Percentiles rank a stretch among this genome's conserved stretches.
phyloP scores from a whole-genome alignment of 2,113 vertebrate genomes.

The Danionella cerebrum region DNA sequence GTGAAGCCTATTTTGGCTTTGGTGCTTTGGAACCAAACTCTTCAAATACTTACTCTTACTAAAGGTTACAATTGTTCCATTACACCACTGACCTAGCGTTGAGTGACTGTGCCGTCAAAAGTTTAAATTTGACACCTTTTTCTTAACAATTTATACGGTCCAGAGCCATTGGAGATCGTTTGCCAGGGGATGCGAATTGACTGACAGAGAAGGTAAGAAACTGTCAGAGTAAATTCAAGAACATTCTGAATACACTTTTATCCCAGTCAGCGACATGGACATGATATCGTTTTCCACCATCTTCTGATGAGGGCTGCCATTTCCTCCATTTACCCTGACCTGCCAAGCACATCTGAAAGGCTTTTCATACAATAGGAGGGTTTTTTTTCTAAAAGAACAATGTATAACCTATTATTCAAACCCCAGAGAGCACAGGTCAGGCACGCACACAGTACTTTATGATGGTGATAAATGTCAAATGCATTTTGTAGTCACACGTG shows the following conservation, averaged over 20 bases:
- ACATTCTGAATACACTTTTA: conserved; percentile 29
- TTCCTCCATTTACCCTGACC: conserved; percentile 37
- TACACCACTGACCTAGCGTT: no score
- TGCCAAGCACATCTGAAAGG: conserved; percentile 17
- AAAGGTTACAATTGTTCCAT: no score
- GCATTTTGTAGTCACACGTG: background rate
- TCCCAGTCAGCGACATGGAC: conserved; percentile 56
- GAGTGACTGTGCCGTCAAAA: no score
- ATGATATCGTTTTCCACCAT: conserved; percentile 54
- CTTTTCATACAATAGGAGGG: conserved; percentile 14
- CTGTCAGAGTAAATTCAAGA: conserved; percentile 37
- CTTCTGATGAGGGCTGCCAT: conserved; percentile 60
- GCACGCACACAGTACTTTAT: conserved; percentile 1
- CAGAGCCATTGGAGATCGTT: background rate
- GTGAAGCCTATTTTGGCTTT: no score
- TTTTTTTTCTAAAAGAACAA: conserved; percentile 21
- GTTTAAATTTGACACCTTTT: no score
- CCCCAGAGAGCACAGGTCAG: background rate
- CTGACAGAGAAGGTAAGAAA: conserved; percentile 37
- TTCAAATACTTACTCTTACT: no score
- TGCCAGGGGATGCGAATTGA: conserved; percentile 12
- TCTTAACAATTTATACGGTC: no score
- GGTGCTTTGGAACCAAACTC: no score
- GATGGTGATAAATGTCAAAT: conserved; percentile 18
- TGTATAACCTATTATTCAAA: conserved; percentile 22